Evolutionary conservation across 2,888 invertebrate genomes (phyloP).

Genomic region (Brenthis hecate): DNA sequence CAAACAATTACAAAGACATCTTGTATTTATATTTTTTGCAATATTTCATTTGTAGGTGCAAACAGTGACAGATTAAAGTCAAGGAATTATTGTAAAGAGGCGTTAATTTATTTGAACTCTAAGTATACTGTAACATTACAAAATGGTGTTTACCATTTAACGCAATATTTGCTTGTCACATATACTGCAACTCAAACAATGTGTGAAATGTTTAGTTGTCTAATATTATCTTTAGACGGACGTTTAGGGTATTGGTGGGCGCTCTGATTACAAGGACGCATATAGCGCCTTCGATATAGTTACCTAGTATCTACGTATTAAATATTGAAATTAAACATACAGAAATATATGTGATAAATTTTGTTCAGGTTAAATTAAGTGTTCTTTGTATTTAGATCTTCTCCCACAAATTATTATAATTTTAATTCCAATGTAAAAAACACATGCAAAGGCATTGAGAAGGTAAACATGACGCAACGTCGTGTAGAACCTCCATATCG

Average conservation of each 20-base stretch:
- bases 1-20: too few relatives aligned
- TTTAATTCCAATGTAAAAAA: slow-evolving; percentile 27
- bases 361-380: too few relatives aligned
- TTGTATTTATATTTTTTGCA: too few relatives aligned
- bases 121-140: slow-evolving; percentile 23
- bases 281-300: too few relatives aligned
- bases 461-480: slow-evolving; percentile 69
- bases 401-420: slow-evolving; percentile 16
- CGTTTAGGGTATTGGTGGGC: neutral
- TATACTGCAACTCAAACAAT: slow-evolving; percentile 1
- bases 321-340: too few relatives aligned
- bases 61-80: slow-evolving; percentile 18
- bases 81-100: slow-evolving; percentile 29
- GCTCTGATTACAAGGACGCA: too few relatives aligned
- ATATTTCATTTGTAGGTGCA: too few relatives aligned
- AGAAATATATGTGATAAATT: too few relatives aligned
- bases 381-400: neutral
- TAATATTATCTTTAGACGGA: neutral
- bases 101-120: slow-evolving; percentile 22
- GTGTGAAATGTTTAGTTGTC: slow-evolving; percentile 9
- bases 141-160: slow-evolving; percentile 20
- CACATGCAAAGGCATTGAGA: slow-evolving; percentile 58
- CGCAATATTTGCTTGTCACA: slow-evolving; percentile 22
- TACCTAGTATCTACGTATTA: too few relatives aligned
- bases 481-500: slow-evolving; percentile 66